Conservation (phyloP, 2,888 invertebrate genomes). For the Heliconius ethilla region DNA sequence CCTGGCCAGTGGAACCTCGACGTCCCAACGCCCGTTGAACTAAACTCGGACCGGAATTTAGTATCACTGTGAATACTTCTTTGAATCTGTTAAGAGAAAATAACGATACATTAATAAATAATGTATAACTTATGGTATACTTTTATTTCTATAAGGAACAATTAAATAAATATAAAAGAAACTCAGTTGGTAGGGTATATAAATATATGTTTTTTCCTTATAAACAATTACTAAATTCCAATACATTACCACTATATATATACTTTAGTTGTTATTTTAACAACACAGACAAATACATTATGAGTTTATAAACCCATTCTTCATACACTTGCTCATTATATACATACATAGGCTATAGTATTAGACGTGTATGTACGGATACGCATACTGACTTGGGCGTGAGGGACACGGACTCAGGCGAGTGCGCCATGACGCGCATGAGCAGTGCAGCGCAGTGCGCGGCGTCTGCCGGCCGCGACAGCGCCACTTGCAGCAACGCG, state of each 20-base stretch:
- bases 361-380: too few relatives aligned
- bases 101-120: neutral
- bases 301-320: too few relatives aligned
- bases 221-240: neutral
- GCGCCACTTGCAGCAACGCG: conserved; percentile 57
- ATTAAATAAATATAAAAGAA: too few relatives aligned
- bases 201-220: neutral
- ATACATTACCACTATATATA: too few relatives aligned
- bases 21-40: conserved; percentile 68
- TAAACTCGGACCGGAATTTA: conserved; percentile 59
- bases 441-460: conserved; percentile 63
- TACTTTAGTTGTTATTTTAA: too few relatives aligned
- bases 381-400: conserved; percentile 60
- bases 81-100: conserved; percentile 55
- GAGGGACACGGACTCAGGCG: conserved; percentile 69
- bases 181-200: neutral
- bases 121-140: neutral
- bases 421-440: conserved; percentile 66
- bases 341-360: too few relatives aligned
- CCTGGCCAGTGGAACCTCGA: conserved; percentile 55
- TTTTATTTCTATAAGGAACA: too few relatives aligned
- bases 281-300: too few relatives aligned
- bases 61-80: conserved; percentile 56
- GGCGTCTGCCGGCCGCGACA: conserved; percentile 57
- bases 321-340: too few relatives aligned